A percentile compares a stretch with the other conserved stretches of the same genome.
Conservation (phyloP, 2,888 invertebrate genomes). For the Hypomecis punctinalis region DNA sequence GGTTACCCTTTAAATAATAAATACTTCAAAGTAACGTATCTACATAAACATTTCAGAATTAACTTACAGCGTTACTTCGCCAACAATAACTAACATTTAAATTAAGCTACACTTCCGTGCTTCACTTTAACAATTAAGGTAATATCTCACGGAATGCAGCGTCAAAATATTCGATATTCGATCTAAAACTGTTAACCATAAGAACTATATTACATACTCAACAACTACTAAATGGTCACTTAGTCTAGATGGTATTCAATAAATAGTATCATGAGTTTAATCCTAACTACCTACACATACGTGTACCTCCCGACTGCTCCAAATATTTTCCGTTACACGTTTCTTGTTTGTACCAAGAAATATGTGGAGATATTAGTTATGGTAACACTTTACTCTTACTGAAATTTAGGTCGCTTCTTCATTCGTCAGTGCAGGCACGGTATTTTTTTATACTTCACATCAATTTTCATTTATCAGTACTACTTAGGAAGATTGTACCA, state of each 20-base stretch:
- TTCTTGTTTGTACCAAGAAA: conserved; percentile 38
- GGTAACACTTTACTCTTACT: conserved; percentile 14
- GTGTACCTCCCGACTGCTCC: conserved; percentile 43
- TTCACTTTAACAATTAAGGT: conserved; percentile 26
- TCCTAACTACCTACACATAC: conserved; percentile 46
- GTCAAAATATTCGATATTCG: conserved; percentile 33
- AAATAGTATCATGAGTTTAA: conserved; percentile 62
- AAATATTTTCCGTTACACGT: conserved; percentile 33
- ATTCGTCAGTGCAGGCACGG: no score
- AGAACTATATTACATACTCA: conserved; percentile 52
- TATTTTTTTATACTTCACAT: no score
- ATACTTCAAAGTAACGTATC: conserved; percentile 42
- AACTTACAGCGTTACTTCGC: conserved; percentile 34
- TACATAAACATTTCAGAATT: conserved; percentile 21
- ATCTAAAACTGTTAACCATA: conserved; percentile 40
- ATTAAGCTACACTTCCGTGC: conserved; percentile 40
- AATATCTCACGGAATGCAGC: conserved; percentile 42
- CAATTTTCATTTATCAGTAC: no score
- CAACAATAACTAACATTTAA: conserved; percentile 35
- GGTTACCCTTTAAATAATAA: conserved; percentile 47
- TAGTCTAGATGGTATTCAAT: conserved; percentile 59
- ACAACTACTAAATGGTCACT: conserved; percentile 57
- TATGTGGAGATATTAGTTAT: conserved; percentile 28
- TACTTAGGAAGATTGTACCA: no score
- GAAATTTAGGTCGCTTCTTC: neutral